These are phyloP conservation scores for Drosophila santomea DNA, from an alignment of 1,140 invertebrate genomes.

Conservation along the genomic window DNA sequence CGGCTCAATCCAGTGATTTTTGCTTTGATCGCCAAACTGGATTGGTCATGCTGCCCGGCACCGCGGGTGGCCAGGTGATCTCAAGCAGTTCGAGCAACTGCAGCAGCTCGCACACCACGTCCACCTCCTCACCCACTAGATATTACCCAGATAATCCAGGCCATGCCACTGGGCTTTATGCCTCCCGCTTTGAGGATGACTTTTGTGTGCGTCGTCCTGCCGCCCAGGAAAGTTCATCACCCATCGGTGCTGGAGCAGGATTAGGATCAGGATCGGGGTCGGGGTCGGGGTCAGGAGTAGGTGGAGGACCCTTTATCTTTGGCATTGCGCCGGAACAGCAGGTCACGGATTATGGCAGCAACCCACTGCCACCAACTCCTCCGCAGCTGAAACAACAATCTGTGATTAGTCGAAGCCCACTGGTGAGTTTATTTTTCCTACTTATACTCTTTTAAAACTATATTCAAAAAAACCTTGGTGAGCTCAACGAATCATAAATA, in stretches of 20 bases:
- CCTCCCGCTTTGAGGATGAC: slow-evolving; percentile 77
- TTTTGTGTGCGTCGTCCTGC: slow-evolving; percentile 61
- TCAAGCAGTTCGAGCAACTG: slow-evolving; percentile 60
- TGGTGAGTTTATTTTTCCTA: slow-evolving; percentile 17
- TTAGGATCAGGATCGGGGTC: not conserved
- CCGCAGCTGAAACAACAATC: slow-evolving; percentile 30
- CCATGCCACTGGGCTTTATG: not conserved
- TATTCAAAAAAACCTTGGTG: no score
- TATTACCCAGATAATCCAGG: slow-evolving; percentile 33
- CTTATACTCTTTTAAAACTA: not conserved
- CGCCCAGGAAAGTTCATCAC: not conserved
- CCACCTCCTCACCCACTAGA: slow-evolving; percentile 39
- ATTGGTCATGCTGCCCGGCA: not conserved
- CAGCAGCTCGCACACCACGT: slow-evolving; percentile 40
- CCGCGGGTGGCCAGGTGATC: slow-evolving; percentile 7
- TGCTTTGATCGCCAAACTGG: slow-evolving; percentile 45
- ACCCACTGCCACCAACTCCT: slow-evolving; percentile 19
- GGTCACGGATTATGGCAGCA: slow-evolving; percentile 57
- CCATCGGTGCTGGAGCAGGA: slow-evolving; percentile 13
- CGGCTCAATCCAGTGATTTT: slow-evolving; percentile 67
- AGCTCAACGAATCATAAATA: no score
- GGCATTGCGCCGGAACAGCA: slow-evolving; percentile 68
- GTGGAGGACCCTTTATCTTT: slow-evolving; percentile 72
- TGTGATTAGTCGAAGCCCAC: slow-evolving; percentile 22
- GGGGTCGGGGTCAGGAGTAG: not conserved